Conservation (phyloP, 2,797 vertebrate genomes). For the Eidolon dupreanum region DNA sequence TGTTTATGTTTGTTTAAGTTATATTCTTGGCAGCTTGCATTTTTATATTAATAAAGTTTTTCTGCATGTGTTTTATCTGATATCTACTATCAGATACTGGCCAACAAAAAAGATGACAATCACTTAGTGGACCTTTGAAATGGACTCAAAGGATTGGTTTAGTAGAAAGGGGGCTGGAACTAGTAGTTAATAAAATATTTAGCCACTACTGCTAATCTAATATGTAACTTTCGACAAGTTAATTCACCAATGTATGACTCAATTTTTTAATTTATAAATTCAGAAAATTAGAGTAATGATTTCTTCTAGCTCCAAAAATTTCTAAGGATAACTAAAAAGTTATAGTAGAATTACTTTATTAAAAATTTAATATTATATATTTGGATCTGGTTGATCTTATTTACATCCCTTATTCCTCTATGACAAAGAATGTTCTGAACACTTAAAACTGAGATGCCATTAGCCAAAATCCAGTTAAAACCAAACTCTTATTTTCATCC, state of each 20-base stretch:
- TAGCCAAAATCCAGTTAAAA: conserved; percentile 16
- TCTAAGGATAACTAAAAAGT: conserved; percentile 29
- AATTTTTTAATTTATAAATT: conserved; percentile 44
- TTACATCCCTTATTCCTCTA: not conserved
- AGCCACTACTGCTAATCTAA: not conserved
- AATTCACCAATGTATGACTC: conserved; percentile 22
- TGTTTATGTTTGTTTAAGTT: conserved; percentile 60
- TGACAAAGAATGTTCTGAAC: conserved; percentile 45
- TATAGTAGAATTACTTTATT: conserved; percentile 35
- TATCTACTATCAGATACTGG: conserved; percentile 71
- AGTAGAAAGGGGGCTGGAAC: not conserved
- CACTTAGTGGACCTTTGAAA: conserved; percentile 82
- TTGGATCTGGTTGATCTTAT: conserved; percentile 27
- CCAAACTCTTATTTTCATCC: not conserved
- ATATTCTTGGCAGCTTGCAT: conserved; percentile 81
- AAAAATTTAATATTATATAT: conserved; percentile 34
- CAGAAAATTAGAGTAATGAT: conserved; percentile 38
- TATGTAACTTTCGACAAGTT: conserved; percentile 41
- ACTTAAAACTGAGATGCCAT: conserved; percentile 2
- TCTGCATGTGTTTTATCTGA: conserved; percentile 88
- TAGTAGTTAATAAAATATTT: conserved; percentile 37
- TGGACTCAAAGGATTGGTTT: conserved; percentile 10
- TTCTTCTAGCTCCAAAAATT: not conserved
- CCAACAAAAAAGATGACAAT: conserved; percentile 55
- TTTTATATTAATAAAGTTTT: conserved; percentile 81